A percentile compares a stretch with the other conserved stretches of the same genome.
Conservation (phyloP, 2,113 vertebrate genomes). For the Sialia sialis region DNA sequence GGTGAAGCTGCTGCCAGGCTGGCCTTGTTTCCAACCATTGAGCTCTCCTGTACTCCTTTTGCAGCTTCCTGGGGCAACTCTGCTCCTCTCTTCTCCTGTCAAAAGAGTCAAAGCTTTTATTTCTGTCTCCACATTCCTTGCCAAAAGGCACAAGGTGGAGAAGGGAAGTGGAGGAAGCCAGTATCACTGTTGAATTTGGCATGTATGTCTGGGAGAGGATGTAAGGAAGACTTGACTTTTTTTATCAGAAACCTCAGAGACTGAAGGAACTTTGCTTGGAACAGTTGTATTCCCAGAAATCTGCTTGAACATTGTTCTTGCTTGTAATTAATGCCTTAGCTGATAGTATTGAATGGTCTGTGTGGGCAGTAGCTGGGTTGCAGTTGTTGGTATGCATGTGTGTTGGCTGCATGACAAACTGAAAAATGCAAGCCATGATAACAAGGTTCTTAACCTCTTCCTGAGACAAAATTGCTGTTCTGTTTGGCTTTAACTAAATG, state of each 20-base stretch:
- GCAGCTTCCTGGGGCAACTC: background rate
- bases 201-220: background rate
- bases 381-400: background rate
- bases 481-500: background rate
- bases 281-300: background rate
- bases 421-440: background rate
- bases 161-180: background rate
- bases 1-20: background rate
- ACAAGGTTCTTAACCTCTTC: slow-evolving; percentile 13
- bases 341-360: background rate
- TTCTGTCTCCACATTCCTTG: background rate
- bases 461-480: background rate
- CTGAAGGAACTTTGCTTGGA: background rate
- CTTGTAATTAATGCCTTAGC: background rate
- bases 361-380: background rate
- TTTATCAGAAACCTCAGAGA: background rate
- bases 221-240: background rate
- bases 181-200: background rate
- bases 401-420: background rate
- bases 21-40: rapidly evolving
- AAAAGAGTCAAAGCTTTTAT: background rate
- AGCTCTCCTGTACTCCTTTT: background rate
- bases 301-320: background rate
- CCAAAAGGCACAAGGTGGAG: background rate
- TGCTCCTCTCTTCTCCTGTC: background rate